Evolutionary conservation across 2,888 invertebrate genomes (phyloP).

Genomic region (Cantharis rustica): DNA sequence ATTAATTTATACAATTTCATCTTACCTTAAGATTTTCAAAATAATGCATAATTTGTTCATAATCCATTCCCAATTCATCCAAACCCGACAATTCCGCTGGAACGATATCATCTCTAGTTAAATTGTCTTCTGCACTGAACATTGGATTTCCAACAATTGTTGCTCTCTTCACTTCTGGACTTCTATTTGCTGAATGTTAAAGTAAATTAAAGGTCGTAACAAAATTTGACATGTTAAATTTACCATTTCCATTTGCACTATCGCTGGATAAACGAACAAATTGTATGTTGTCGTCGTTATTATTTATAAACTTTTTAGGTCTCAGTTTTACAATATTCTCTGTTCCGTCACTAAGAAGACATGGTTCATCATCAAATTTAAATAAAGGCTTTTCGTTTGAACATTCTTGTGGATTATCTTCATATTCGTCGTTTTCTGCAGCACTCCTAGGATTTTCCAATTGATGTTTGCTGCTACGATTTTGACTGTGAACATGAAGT

Average conservation of each 20-base stretch:
- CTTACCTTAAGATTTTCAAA: conserved; percentile 96
- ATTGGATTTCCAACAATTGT: conserved; percentile 89
- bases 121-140: conserved; percentile 66
- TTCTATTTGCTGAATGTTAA: conserved; percentile 46
- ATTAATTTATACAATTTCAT: not conserved
- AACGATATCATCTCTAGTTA: conserved; percentile 35
- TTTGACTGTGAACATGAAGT: conserved; percentile 57
- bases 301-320: conserved; percentile 55
- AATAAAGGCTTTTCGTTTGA: conserved; percentile 44
- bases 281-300: conserved; percentile 59
- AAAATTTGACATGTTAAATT: conserved; percentile 8
- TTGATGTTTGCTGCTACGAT: conserved; percentile 52
- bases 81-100: conserved; percentile 69
- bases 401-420: conserved; percentile 15
- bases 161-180: conserved; percentile 77
- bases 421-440: conserved; percentile 11
- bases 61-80: conserved; percentile 92
- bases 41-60: conserved; percentile 97
- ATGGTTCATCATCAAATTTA: conserved; percentile 63
- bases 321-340: conserved; percentile 54
- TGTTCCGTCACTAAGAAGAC: conserved; percentile 1
- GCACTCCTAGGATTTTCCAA: conserved; percentile 29
- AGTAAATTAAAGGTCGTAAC: not conserved
- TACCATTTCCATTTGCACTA: conserved; percentile 41
- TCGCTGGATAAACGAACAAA: conserved; percentile 63